Evolutionary conservation across 2,888 invertebrate species (phyloP), one percentile per base, ranked within the genome.

Genomic region (Xylocampa areola): DNA sequence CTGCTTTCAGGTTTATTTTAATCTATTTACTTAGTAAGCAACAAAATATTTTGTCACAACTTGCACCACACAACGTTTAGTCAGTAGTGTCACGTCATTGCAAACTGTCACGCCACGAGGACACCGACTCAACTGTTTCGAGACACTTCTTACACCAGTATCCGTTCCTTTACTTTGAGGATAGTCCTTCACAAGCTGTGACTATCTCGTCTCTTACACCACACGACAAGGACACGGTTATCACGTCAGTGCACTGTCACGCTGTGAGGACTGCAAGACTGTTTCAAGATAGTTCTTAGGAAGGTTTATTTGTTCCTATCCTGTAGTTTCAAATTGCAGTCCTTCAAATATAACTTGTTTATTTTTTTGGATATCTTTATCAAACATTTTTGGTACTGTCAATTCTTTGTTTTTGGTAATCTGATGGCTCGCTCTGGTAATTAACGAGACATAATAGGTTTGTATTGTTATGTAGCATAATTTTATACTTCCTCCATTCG

Each of bases 61-160:
- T 66, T 66, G 50, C 2, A 47, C 70, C 70, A 65, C 14, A 44
- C 50, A 7, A 33, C 14, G 51, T 27, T 11, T 10, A 55, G 71
- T 70, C 71, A 50, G 45, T 48, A 14, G 4, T 55, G 47, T 65
- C 66, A 57, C 47, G 50, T 66, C 66, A 70, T 45, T 39, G 33
- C 70, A 27, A 19, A 43, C 70, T 55, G 65, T 70, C 65, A 65
- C 27, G 14, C 32, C 36, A 50, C 70, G 21, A 45, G 40, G 40
- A 50, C 58, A 37, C 13, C 11, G 23, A 11, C 51, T 48, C 43
- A 45, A 50, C 44, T 64, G 65, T 27, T 39, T 32, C 39, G 23
- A 53, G 52, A 47, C 49, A 40, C 13, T 66, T 67, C 57, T 57
- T 44, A 47, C 36, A 45, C 17, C 37, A n/a, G 21, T 25, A 35